Evolutionary conservation across 2,797 vertebrate species (phyloP), one percentile per base, ranked within the genome.

Genomic region (Sternotherus odoratus): DNA sequence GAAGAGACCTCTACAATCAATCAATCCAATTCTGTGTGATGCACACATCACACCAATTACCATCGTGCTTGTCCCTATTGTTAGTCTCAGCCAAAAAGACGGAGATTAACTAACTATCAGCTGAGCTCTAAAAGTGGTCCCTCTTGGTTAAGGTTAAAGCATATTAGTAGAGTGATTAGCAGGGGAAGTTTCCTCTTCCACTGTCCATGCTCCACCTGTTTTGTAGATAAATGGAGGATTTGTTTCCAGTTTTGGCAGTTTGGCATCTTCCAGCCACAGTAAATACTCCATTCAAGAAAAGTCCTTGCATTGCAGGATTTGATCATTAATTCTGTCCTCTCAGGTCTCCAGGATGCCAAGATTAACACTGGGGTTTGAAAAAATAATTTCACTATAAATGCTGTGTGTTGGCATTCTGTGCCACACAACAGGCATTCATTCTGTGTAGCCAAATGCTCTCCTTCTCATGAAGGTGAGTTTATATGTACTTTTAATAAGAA

Each of bases 201-300:
- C 77, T 24, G 56, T 92, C n/a, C 54, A 82, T 87, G 74, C 84
- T 86, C 11, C 46, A 93, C 79, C 78, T 90, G 77, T 79, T 93
- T 79, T 24, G 33, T 69, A 77, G 57, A 92, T 94, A 78, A 93
- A 92, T 83, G 86, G 56, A 88, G 90, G 95, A 88, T 13, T 80
- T 93, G 63, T 84, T 96, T 87, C 92, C 88, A 90, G 66, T 54
- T 93, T 89, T 95, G 90, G 60, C 91, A 91, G 53, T 95, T 90
- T 93, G 91, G 92, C 82, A 83, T 95, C 96, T 91, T 83, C 87
- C 69, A 77, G n/a, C 72, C 50, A 93, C 90, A 90, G 50, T 90
- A 96, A 96, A 96, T 63, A 96, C 85, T 72, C 24, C 54, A 39
- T 90, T 90, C 90, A 95, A 94, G 93, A 74, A 92, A 96, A 69